Percentiles rank a stretch among this genome's conserved stretches.
These are phyloP conservation scores for Drosophila carrolli DNA, from an alignment of 1,140 invertebrate genomes.

Conservation along the genomic window DNA sequence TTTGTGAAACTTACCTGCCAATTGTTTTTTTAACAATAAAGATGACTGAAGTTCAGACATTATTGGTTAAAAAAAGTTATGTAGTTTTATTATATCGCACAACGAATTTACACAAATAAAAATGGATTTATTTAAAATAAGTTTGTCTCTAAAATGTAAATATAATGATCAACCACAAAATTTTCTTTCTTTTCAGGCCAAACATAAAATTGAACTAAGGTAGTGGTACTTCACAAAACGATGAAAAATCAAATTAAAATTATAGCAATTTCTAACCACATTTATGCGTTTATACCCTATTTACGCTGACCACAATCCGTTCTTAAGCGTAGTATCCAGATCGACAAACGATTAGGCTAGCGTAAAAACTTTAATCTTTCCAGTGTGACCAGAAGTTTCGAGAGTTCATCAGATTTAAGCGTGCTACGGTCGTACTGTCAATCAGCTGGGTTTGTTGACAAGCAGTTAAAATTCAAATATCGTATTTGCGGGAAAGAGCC, in stretches of 20 bases:
- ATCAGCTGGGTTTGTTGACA: too few relatives aligned
- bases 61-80: constrained; percentile 35
- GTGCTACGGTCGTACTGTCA: too few relatives aligned
- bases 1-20: constrained; percentile 90
- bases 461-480: too few relatives aligned
- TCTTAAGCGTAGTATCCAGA: too few relatives aligned
- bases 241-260: not conserved
- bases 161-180: constrained; percentile 47
- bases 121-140: constrained; percentile 26
- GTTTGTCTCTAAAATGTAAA: constrained; percentile 20
- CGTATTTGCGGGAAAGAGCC: too few relatives aligned
- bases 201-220: constrained; percentile 18
- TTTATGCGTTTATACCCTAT: too few relatives aligned
- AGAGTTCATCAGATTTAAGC: too few relatives aligned
- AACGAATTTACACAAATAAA: constrained; percentile 51
- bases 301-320: too few relatives aligned
- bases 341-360: too few relatives aligned
- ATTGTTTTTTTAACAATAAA: constrained; percentile 96
- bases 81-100: constrained; percentile 24
- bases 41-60: constrained; percentile 98
- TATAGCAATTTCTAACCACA: not conserved
- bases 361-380: too few relatives aligned
- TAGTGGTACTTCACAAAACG: constrained; percentile 2
- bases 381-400: too few relatives aligned
- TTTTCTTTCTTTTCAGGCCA: constrained; percentile 45